Base-by-base conservation (phyloP, 2,113 vertebrate species). In the Hiodon alosoides region DNA sequence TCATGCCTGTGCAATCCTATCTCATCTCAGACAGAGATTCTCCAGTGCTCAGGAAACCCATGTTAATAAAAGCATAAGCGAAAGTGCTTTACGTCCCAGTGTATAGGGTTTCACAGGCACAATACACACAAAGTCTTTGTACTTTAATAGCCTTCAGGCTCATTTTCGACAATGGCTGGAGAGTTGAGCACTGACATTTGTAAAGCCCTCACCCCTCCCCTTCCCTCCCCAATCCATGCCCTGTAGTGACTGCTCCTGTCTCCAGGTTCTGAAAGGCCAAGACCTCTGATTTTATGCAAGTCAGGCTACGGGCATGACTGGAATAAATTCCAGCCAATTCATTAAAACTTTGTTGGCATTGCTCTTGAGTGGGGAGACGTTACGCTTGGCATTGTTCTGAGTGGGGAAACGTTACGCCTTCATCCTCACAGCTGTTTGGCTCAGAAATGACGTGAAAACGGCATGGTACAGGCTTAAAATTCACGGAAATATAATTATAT, bases 21-120 rank as follows among this genome's bases (percentile, higher is more conserved):
- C 58, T 64, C 11, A 11, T 72, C 79, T 77, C 62, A 7, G 69
- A 76, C 65, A 14, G 76, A 75, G 76, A 81, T 78, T 81, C 76
- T 78, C 76, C 88, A 90, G 88, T 86, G 89, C 88, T 83, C 87
- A 80, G 82, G 80, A 85, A 89, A 70, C 78, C 81, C 74, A 79
- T 50, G 66, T 87, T 89, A 84, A 89, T 89, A 86, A 84, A 89
- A 86, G 79, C 60, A 74, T 85, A 85, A 89, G 86, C 89, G 81
- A 83, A 83, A 83, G 82, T 82, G 81, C 83, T 86, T 85, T 83
- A 80, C 76, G 47, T 79, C 76, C 73, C 82, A 78, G 81, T 78
- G 83, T 83, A 88, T 90, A 82, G 77, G 73, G 79, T 90, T 90
- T 79, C 85, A 85, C 83, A 74, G 83, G 66, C 67, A 68, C 80